These are phyloP conservation scores for Nipponia nippon DNA, from an alignment of 2,113 vertebrate species.

Conservation along the genomic window DNA sequence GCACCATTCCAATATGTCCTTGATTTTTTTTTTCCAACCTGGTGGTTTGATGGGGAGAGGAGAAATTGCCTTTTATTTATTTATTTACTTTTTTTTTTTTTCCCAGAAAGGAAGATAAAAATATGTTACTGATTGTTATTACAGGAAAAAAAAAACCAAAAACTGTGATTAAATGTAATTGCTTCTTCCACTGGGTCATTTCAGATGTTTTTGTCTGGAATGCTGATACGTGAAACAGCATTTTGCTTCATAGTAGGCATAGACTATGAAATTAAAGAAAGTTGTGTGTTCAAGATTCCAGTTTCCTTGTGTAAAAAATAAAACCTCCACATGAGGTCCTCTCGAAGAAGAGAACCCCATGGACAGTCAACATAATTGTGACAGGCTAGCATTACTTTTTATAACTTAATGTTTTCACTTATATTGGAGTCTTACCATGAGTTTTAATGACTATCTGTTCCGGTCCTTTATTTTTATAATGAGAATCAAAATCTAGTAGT, in stretches of 20 bases:
- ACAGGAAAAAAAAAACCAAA: neutral
- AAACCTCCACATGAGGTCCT: neutral
- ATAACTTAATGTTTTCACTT: neutral
- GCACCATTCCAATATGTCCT: neutral
- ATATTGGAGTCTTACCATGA: neutral
- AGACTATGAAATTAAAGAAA: neutral
- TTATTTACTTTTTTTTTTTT: no score
- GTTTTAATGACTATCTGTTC: neutral
- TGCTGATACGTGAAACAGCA: neutral
- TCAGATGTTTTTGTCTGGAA: neutral
- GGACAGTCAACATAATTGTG: neutral
- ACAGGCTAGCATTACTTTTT: neutral
- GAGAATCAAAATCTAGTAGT: neutral
- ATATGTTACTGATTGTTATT: neutral
- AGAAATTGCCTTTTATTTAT: neutral
- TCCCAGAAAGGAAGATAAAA: neutral
- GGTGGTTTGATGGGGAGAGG: neutral
- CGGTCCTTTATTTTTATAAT: neutral
- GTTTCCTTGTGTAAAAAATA: neutral
- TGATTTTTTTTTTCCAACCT: neutral
- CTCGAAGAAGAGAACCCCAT: neutral
- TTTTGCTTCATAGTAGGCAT: neutral
- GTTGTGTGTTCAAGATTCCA: neutral
- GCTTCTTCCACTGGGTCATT: neutral
- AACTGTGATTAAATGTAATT: neutral